Conservation (phyloP, 1,140 invertebrate species). For the Caerostris extrusa region DNA sequence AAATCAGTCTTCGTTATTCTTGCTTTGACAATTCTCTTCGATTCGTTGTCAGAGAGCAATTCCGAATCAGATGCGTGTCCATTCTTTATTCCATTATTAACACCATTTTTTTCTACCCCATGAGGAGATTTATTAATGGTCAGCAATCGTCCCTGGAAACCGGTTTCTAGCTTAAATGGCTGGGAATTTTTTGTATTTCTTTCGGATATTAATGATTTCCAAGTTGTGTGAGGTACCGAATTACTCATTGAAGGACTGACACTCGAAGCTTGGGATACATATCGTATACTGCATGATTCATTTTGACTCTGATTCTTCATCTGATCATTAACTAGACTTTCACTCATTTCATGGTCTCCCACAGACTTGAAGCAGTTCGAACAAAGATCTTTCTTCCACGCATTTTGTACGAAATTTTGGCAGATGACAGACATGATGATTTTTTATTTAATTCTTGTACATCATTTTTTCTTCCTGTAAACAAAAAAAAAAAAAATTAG, state of each 20-base stretch:
- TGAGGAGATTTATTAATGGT: conserved; percentile 68
- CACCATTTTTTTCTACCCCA: conserved; percentile 49
- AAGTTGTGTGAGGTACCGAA: conserved; percentile 65
- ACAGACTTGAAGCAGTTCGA: conserved; percentile 95
- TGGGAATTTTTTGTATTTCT: conserved; percentile 64
- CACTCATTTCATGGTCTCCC: conserved; percentile 86
- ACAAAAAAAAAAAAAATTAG: neutral
- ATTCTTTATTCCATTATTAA: neutral
- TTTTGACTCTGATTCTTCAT: neutral
- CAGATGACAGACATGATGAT: conserved; percentile 89
- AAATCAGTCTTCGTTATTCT: conserved; percentile 2
- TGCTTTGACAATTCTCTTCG: neutral
- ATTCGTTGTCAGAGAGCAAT: conserved; percentile 1
- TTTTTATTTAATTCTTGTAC: conserved; percentile 6
- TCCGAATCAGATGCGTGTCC: conserved; percentile 25
- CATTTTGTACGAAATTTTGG: conserved; percentile 95
- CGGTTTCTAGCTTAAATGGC: conserved; percentile 70
- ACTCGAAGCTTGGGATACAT: neutral
- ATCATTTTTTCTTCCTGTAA: conserved; percentile 19
- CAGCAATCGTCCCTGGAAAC: conserved; percentile 69
- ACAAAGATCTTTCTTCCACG: conserved; percentile 97
- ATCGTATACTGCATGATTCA: neutral
- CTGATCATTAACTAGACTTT: neutral
- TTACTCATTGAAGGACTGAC: neutral
- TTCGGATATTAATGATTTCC: conserved; percentile 72